Conservation (phyloP, 2,888 invertebrate genomes). For the Cactoblastis cactorum region DNA sequence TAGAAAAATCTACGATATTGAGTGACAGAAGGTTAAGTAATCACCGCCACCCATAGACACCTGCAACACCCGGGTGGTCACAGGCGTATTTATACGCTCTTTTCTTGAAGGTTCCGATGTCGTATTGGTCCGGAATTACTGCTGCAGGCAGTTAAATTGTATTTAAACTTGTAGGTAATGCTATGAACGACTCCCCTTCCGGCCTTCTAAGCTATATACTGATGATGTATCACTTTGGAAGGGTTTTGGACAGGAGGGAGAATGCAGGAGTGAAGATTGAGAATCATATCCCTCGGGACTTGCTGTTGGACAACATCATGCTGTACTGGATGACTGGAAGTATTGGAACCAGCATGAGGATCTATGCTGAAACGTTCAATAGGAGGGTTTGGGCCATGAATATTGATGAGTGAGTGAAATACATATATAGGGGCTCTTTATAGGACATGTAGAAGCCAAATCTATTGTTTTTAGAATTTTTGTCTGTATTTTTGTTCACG, state of each 20-base stretch:
- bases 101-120: too few species aligned
- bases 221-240: conserved; percentile 89
- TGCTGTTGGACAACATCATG: conserved; percentile 90
- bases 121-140: too few species aligned
- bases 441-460: too few species aligned
- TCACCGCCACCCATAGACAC: too few species aligned
- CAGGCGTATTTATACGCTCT: too few species aligned
- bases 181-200: conserved; percentile 85
- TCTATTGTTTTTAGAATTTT: too few species aligned
- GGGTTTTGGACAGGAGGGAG: conserved; percentile 72
- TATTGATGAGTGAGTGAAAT: conserved; percentile 56
- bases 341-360: conserved; percentile 85
- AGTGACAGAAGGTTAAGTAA: neutral
- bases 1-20: neutral
- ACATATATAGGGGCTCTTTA: too few species aligned
- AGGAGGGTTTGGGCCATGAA: conserved; percentile 33
- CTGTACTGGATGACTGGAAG: conserved; percentile 89
- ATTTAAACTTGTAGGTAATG: conserved; percentile 36
- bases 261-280: conserved; percentile 24
- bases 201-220: conserved; percentile 90
- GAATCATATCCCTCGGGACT: conserved; percentile 82
- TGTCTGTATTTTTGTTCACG: too few species aligned
- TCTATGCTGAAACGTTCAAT: conserved; percentile 83
- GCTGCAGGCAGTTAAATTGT: too few species aligned
- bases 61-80: too few species aligned